Evolutionary conservation across 2,113 vertebrate genomes (phyloP).

Genomic region (Gobius niger): DNA sequence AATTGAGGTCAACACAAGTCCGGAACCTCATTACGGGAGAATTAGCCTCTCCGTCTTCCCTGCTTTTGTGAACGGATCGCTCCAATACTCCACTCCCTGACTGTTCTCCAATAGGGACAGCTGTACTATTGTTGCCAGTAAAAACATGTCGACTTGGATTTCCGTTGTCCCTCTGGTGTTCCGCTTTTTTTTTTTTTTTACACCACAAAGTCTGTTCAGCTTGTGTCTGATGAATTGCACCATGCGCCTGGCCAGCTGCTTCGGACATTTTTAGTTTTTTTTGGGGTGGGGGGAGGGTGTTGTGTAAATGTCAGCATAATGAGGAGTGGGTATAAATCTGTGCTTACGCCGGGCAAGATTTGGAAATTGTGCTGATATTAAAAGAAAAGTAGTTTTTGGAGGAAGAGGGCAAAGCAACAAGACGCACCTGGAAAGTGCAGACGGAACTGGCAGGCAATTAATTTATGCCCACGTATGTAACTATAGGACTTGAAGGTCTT

Average conservation of each 20-base stretch:
- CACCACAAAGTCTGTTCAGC: background rate
- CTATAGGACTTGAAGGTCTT: too few species aligned
- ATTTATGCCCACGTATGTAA: too few species aligned
- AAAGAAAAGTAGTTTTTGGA: background rate
- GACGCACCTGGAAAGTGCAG: too few species aligned
- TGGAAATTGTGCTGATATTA: background rate
- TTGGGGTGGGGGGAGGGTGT: background rate
- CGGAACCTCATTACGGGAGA: slow-evolving; percentile 42
- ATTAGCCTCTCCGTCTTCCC: slow-evolving; percentile 24
- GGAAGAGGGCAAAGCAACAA: too few species aligned
- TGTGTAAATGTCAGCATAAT: slow-evolving; percentile 7
- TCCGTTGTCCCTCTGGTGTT: background rate
- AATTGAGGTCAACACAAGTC: slow-evolving; percentile 49
- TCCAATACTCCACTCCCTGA: background rate
- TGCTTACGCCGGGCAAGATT: background rate
- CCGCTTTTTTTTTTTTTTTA: background rate
- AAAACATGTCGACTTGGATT: background rate
- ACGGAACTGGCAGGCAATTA: too few species aligned
- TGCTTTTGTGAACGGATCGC: slow-evolving; percentile 4
- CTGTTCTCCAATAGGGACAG: background rate
- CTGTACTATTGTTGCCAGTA: background rate
- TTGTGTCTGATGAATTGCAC: slow-evolving; percentile 38
- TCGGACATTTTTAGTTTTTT: slow-evolving; percentile 31
- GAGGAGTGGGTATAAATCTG: slow-evolving; percentile 16
- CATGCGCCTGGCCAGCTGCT: slow-evolving; percentile 42